Percentiles rank a stretch among this genome's conserved stretches.
Conservation (phyloP, 2,888 invertebrate species). For the Alitta virens region DNA sequence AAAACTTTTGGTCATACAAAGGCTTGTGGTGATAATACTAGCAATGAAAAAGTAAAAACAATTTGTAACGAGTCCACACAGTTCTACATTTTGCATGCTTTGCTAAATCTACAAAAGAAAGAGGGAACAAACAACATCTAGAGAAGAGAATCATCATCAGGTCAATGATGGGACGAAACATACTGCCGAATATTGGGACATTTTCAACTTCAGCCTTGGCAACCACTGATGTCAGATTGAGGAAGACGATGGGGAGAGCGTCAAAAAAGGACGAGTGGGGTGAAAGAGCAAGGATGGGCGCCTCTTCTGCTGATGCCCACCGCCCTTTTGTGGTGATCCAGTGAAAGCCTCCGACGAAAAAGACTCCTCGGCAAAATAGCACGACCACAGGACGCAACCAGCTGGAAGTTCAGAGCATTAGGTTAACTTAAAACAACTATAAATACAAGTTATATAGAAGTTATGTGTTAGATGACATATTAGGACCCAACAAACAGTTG, state of each 20-base stretch:
- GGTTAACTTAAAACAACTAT: neutral
- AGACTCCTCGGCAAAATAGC: conserved; percentile 60
- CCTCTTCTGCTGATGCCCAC: conserved; percentile 72
- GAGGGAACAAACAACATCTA: too few species aligned
- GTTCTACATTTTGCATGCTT: too few species aligned
- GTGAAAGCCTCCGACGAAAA: conserved; percentile 79
- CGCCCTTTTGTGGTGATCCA: conserved; percentile 74
- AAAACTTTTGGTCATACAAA: too few species aligned
- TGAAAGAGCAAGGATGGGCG: conserved; percentile 81
- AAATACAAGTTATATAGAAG: neutral
- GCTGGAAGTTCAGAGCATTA: conserved; percentile 26
- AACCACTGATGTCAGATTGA: conserved; percentile 85
- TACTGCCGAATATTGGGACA: conserved; percentile 90
- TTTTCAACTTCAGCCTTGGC: conserved; percentile 81
- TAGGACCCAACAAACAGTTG: too few species aligned
- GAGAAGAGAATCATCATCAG: too few species aligned
- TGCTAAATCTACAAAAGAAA: too few species aligned
- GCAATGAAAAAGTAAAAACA: too few species aligned
- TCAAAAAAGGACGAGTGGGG: conserved; percentile 93
- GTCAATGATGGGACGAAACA: conserved; percentile 54
- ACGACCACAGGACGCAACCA: conserved; percentile 40
- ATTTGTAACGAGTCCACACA: too few species aligned
- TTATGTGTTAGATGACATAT: neutral
- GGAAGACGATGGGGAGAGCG: conserved; percentile 76
- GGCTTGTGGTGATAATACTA: too few species aligned